Conservation (phyloP, 23 tunicate species). For the Trididemnum clinides region DNA sequence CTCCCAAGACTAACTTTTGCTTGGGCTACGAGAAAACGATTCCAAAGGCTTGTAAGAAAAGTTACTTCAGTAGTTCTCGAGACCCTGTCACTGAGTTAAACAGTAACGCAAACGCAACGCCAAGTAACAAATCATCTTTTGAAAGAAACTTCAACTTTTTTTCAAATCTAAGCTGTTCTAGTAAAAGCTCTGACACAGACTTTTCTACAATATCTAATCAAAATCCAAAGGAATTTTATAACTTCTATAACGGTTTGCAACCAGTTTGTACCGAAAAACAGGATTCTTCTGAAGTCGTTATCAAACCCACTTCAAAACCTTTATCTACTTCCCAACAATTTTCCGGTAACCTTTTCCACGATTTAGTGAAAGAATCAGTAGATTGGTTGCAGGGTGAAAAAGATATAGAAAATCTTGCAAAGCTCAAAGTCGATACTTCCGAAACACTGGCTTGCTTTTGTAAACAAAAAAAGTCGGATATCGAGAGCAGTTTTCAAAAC, state of each 20-base stretch:
- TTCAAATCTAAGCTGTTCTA: background rate
- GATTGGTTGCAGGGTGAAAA: constrained; percentile 2
- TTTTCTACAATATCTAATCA: background rate
- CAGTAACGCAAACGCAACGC: constrained; percentile 50
- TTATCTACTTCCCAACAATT: background rate
- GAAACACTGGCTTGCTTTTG: background rate
- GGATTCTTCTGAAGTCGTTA: no score
- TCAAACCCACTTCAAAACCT: background rate
- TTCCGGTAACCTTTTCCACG: background rate
- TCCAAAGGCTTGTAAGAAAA: background rate
- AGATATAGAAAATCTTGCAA: constrained; percentile 2
- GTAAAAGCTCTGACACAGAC: background rate
- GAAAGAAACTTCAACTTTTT: background rate
- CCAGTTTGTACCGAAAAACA: no score
- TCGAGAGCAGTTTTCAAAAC: background rate
- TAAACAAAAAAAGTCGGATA: background rate
- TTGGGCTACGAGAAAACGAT: background rate
- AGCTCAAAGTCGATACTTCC: background rate
- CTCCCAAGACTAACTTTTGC: background rate
- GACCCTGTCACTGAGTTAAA: background rate
- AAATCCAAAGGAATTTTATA: no score
- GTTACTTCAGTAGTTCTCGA: background rate
- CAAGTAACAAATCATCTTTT: background rate
- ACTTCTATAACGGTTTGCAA: no score
- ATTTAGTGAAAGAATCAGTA: background rate